Evolutionary conservation across 2,797 vertebrate species (phyloP), one percentile per base, ranked within the genome.

Genomic region (Eurystomus glaucurus): DNA sequence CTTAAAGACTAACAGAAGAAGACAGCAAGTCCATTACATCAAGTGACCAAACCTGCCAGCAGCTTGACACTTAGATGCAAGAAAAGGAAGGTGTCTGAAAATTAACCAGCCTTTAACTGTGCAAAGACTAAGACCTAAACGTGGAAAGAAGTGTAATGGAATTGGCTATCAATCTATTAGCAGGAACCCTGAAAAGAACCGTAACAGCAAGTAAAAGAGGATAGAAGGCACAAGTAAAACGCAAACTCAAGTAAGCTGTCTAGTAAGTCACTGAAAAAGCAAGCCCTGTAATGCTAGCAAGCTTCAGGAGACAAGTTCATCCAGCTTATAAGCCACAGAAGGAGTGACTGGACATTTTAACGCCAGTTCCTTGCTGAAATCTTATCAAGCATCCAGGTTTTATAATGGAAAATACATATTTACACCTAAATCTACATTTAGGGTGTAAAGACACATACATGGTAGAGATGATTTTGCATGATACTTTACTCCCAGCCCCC

Each of bases 11-110:
- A 96, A 96, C 70, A 66, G 60, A 52, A 43, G 90, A 51, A 92
- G 93, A 96, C 96, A 94, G 94, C 46, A 5, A 93, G 80, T 68
- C 90, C 80, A 82, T 93, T 28, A 90, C 83, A 92, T 78, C 93
- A 86, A 92, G 90, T 22, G 77, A 85, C 85, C 80, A 82, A 95
- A 96, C 69, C 88, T 6, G 1, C 2, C 0, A 55, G 7, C 76
- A 60, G 88, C 66, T 7, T 92, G 96, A 93, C 69, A 51, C 17
- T 48, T 16, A 55, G 69, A 62, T 4, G 37, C 19, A 23, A 57
- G 31, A 71, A n/a, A 71, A 85, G 43, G 75, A 85, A 83, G 78
- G 62, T 48, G 60, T 76, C 80, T 69, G 76, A 11, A 88, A 96
- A 97, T 93, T 92, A 96, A 88, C 64, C 69, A 93, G 88, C 70